Base-by-base conservation (phyloP, 2,888 invertebrate genomes). In the Clanis bilineata region DNA sequence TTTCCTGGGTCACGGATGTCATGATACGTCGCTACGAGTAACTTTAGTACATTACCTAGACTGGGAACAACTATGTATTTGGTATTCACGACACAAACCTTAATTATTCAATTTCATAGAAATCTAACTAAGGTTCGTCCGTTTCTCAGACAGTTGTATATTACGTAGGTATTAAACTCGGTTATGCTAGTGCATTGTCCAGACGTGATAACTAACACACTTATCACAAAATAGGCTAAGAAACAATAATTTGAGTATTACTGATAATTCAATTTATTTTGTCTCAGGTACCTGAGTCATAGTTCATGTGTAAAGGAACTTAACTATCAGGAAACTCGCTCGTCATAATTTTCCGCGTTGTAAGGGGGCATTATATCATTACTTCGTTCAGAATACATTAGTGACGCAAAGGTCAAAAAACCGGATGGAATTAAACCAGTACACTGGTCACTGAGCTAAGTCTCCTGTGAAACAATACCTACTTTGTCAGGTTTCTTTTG, bases 371-470 rank as follows among this genome's bases (percentile, higher is more conserved):
- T 51, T 51, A 51, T 51, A 51, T 51, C 28, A 51, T 51, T 51
- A 51, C 51, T 28, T 18, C 28, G 32, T 51, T 15, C 32, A 51
- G 7, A 18, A 47, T 51, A 51, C 15, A 51, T 51, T 51, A 51
- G 25, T 51, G 51, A 51, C 32, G 51, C 51, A 51, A 51, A 51
- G 51, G 51, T 51, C 51, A 51, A 51, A 51, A 51, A 51, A 51
- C 51, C 51, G 51, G 51, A 51, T 51, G 51, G 51, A 51, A 32
- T 51, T 9, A 51, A 51, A 51, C 51, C 32, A 51, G 51, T 51
- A 51, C 25, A n/a, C 25, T 25, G 6, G n/a, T n/a, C 21, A 28
- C 32, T 32, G 51, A 18, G 28, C 32, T 51, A 18, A 51, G 51
- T 10, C 51, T 51, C 32, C 51, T 51, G 32, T 32, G 51, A 51